Evolutionary conservation across 1,140 invertebrate species (phyloP), one percentile per base, ranked within the genome.

Genomic region (Drosophila simulans): DNA sequence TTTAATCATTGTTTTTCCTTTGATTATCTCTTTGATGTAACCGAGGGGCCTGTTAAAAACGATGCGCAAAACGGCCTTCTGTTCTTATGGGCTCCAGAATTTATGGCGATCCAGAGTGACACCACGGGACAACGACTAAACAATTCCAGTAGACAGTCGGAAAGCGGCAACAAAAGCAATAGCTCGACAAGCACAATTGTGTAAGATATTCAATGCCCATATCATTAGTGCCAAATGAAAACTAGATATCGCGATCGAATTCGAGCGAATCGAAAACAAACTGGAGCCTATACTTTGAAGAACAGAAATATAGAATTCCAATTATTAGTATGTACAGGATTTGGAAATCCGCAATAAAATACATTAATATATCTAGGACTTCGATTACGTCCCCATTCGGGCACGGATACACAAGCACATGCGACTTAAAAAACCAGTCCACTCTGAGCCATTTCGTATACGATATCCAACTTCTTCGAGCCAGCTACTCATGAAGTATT

Each of bases 11-110:
- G 80, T 83, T 75, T 53, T 22, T 53, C 49, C 54, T 49, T 59
- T 83, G 79, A 80, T 85, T 84, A 63, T 83, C 59, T 79, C 70
- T 84, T 83, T 83, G 76, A 80, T 66, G 80, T 83, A 54, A 37
- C 80, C 80, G 80, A 59, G 48, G 54, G 37, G 40, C 54, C 58
- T 77, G 76, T 76, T 71, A 76, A 35, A 37, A 37, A 10, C 39
- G 52, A 31, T 31, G 39, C 4, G 51, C 54, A 4, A 17, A 20
- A 55, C 37, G 37, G 53, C 31, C 13, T 55, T 31, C 12, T 42
- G 55, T 49, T 49, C 45, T 40, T 48, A 15, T 46, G 49, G 52
- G 55, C 48, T 3, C 64, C 53, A 59, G 34, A 84, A 80, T 80
- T 85, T 85, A 84, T 85, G 77, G 71, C 60, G 81, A 52, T 71